These are phyloP conservation scores for Zele albiditarsus DNA, from an alignment of 2,888 invertebrate genomes.

Conservation along the genomic window DNA sequence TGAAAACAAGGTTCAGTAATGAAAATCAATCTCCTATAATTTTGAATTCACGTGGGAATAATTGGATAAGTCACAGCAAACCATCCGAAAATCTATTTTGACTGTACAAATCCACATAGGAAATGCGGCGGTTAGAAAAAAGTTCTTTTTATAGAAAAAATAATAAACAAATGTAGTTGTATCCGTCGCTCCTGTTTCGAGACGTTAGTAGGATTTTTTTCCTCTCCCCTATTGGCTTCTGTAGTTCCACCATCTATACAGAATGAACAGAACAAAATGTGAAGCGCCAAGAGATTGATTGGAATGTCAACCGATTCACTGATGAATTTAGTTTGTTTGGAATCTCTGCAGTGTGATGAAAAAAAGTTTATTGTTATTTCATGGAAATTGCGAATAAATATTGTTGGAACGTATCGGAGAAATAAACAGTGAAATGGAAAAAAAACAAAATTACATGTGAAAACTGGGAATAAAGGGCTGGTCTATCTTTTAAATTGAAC, in stretches of 20 bases:
- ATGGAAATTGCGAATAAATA: slow-evolving; percentile 31
- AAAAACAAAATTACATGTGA: background rate
- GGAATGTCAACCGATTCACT: background rate
- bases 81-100: background rate
- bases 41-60: background rate
- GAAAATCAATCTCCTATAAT: background rate
- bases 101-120: no score
- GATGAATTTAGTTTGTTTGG: background rate
- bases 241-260: no score
- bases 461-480: background rate
- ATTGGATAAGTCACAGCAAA: background rate
- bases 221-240: no score
- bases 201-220: no score
- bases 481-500: background rate
- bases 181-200: no score
- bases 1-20: background rate
- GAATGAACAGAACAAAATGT: background rate
- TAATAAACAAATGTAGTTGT: no score
- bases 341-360: background rate
- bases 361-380: slow-evolving; percentile 21
- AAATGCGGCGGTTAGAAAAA: no score
- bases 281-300: background rate
- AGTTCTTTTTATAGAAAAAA: no score
- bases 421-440: background rate
- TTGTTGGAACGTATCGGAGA: background rate